Evolutionary conservation across 2,797 vertebrate species (phyloP).

Genomic region (Sternarchorhynchus goeldii): DNA sequence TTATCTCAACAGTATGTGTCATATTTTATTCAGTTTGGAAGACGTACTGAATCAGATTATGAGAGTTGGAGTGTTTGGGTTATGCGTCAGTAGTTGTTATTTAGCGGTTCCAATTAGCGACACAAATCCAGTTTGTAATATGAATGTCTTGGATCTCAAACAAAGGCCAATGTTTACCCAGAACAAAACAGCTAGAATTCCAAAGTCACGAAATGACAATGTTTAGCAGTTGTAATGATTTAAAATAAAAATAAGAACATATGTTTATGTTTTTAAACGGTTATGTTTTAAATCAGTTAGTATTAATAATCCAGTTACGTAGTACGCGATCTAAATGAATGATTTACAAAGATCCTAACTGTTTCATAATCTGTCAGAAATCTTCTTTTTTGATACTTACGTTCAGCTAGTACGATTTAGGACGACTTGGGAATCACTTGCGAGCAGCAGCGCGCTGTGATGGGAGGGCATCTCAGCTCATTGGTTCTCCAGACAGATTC

Average conservation of each 20-base stretch:
- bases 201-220: not conserved
- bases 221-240: not conserved
- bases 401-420: too few relatives aligned
- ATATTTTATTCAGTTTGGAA: too few relatives aligned
- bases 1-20: too few relatives aligned
- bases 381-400: too few relatives aligned
- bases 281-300: too few relatives aligned
- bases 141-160: not conserved
- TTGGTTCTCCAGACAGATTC: not conserved
- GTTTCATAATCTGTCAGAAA: too few relatives aligned
- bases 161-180: not conserved
- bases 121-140: constrained; percentile 5
- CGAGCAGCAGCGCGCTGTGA: not conserved
- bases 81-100: not conserved
- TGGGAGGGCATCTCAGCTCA: not conserved
- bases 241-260: not conserved
- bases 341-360: too few relatives aligned
- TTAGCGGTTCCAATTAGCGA: not conserved
- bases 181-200: not conserved
- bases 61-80: too few relatives aligned
- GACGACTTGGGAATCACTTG: too few relatives aligned
- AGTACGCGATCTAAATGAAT: too few relatives aligned
- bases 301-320: too few relatives aligned
- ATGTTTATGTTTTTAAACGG: not conserved
- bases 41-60: too few relatives aligned